Evolutionary conservation across 2,113 vertebrate genomes (phyloP).

Genomic region (Nothoprocta pentlandii): DNA sequence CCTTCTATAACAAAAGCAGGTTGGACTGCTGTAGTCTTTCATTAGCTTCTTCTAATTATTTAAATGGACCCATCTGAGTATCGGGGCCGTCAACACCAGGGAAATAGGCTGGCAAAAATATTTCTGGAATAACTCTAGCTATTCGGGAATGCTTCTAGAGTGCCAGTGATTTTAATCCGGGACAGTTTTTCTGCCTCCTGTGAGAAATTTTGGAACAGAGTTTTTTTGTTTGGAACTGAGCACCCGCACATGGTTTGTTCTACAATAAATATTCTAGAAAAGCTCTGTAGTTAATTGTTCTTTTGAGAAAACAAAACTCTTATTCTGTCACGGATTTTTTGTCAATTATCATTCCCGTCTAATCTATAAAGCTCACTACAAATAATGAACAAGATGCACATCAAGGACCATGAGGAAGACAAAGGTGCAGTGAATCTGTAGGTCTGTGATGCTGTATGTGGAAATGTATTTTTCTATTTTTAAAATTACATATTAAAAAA

Average conservation of each 20-base stretch:
- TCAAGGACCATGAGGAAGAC: neutral
- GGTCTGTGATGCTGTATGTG: neutral
- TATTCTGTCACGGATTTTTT: neutral
- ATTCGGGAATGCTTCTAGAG: neutral
- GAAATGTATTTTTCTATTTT: neutral
- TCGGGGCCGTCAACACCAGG: neutral
- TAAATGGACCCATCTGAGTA: neutral
- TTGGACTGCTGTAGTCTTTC: neutral
- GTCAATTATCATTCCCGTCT: neutral
- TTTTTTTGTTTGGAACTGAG: neutral
- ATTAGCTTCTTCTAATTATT: neutral
- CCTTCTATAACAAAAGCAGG: neutral
- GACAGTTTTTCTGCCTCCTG: neutral
- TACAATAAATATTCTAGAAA: neutral
- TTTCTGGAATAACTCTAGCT: neutral
- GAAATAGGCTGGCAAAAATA: neutral
- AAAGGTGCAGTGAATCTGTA: neutral
- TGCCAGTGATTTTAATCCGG: neutral
- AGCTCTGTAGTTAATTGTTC: neutral
- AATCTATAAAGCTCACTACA: neutral
- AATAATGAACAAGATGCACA: neutral
- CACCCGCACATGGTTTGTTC: neutral
- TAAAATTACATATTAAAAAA: neutral
- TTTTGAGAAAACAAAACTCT: neutral
- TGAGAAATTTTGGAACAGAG: neutral